Evolutionary conservation across 1,140 invertebrate species (phyloP).

Genomic region (Spodoptera frugiperda): DNA sequence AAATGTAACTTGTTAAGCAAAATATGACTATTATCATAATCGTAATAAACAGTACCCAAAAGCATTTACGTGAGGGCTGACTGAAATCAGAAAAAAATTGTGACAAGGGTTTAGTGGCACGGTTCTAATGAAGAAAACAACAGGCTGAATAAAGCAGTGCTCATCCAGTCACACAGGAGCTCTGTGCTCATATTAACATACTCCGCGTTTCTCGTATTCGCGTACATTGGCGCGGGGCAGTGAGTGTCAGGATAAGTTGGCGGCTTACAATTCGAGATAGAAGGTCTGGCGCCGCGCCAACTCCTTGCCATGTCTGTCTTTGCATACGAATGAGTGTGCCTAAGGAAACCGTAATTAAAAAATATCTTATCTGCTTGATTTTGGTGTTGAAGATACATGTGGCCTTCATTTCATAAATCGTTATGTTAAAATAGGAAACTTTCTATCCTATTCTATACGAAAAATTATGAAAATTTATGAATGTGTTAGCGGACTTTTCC

Average conservation of each 20-base stretch:
- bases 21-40: neutral
- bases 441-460: too few relatives aligned
- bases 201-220: conserved; percentile 45
- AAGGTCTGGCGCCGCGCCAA: conserved; percentile 68
- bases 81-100: conserved; percentile 41
- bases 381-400: neutral
- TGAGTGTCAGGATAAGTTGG: conserved; percentile 63
- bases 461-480: too few relatives aligned
- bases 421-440: neutral
- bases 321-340: conserved; percentile 57
- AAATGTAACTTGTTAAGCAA: neutral
- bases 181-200: conserved; percentile 54
- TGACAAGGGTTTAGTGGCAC: conserved; percentile 59
- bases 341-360: conserved; percentile 45
- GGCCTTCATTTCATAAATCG: neutral
- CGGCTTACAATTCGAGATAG: conserved; percentile 68
- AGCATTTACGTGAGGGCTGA: conserved; percentile 45
- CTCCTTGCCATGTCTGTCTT: conserved; percentile 66
- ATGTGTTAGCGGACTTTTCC: too few relatives aligned
- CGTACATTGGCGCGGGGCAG: conserved; percentile 52
- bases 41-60: conserved; percentile 1
- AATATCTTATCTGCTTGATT: conserved; percentile 5
- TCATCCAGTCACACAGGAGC: conserved; percentile 58
- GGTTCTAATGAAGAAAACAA: conserved; percentile 72
- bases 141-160: conserved; percentile 61